Evolutionary conservation across 2,113 vertebrate species (phyloP).

Genomic region (Spilogale gracilis): DNA sequence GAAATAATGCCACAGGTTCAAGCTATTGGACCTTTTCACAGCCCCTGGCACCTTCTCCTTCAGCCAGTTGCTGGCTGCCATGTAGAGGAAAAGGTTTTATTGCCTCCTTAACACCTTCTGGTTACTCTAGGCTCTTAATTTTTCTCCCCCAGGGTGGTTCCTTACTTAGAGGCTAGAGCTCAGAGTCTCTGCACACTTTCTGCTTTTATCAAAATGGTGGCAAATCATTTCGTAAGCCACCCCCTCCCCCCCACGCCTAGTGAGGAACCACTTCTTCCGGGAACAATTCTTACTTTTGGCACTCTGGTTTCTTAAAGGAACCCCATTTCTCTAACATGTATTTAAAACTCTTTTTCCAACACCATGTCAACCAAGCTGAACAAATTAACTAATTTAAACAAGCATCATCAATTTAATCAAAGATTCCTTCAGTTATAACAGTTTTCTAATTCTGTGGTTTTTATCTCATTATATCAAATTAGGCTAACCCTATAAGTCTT

Average conservation of each 20-base stretch:
- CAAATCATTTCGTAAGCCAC: not conserved
- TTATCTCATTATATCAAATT: not conserved
- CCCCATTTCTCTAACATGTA: not conserved
- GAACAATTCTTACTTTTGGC: not conserved
- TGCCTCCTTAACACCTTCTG: slow-evolving; percentile 83
- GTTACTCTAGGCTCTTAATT: slow-evolving; percentile 77
- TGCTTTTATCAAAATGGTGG: slow-evolving; percentile 55
- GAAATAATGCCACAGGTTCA: slow-evolving; percentile 63
- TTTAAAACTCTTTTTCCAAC: not conserved
- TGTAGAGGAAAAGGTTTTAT: slow-evolving; percentile 80
- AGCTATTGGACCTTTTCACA: slow-evolving; percentile 57
- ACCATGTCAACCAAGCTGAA: not conserved
- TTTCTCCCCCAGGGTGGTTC: slow-evolving; percentile 64
- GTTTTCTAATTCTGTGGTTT: slow-evolving; percentile 48
- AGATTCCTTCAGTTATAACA: not conserved
- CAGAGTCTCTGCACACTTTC: not conserved
- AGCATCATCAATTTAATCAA: not conserved
- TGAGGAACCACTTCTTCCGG: not conserved
- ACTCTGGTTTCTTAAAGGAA: not conserved
- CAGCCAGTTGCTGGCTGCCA: slow-evolving; percentile 75
- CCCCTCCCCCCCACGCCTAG: not conserved
- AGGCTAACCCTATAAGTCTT: not conserved
- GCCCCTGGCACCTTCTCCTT: slow-evolving; percentile 76
- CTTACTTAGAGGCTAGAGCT: slow-evolving; percentile 5
- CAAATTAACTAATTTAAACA: not conserved